Conservation (phyloP, 2,888 invertebrate genomes). For the Rhagium mordax region DNA sequence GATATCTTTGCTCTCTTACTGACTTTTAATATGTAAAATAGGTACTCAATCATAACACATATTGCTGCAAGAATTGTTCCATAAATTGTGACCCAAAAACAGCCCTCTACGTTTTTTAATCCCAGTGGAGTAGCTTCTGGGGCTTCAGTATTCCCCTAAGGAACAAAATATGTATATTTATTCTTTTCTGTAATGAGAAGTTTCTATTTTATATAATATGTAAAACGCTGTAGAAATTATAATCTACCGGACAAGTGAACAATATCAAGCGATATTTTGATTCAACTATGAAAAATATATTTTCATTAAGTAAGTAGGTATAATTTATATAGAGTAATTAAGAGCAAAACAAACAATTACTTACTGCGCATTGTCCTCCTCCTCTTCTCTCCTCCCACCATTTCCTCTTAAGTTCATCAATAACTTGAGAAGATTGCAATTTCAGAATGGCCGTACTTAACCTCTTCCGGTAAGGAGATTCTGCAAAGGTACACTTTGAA, state of each 20-base stretch:
- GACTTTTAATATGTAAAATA: constrained; percentile 49
- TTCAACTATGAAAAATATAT: too few relatives aligned
- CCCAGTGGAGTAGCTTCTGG: constrained; percentile 59
- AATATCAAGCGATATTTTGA: too few relatives aligned
- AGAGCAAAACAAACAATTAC: too few relatives aligned
- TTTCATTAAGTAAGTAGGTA: too few relatives aligned
- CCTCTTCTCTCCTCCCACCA: constrained; percentile 87
- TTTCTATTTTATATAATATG: too few relatives aligned
- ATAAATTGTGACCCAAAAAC: constrained; percentile 61
- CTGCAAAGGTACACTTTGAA: constrained; percentile 51
- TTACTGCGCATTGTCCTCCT: constrained; percentile 77
- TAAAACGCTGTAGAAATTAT: too few relatives aligned
- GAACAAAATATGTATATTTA: constrained; percentile 8
- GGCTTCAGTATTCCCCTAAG: constrained; percentile 51
- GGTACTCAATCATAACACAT: constrained; percentile 57
- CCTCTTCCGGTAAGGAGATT: constrained; percentile 77
- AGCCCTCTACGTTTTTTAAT: constrained; percentile 61
- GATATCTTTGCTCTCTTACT: constrained; percentile 52
- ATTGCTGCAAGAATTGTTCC: constrained; percentile 56
- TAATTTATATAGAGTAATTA: too few relatives aligned
- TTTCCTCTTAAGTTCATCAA: constrained; percentile 79
- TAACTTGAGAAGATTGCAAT: constrained; percentile 81
- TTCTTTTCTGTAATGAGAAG: too few relatives aligned
- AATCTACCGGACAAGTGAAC: too few relatives aligned
- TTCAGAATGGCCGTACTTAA: constrained; percentile 82